These are phyloP conservation scores for Mechanitis messenoides DNA, from an alignment of 2,888 invertebrate species.

Conservation along the genomic window DNA sequence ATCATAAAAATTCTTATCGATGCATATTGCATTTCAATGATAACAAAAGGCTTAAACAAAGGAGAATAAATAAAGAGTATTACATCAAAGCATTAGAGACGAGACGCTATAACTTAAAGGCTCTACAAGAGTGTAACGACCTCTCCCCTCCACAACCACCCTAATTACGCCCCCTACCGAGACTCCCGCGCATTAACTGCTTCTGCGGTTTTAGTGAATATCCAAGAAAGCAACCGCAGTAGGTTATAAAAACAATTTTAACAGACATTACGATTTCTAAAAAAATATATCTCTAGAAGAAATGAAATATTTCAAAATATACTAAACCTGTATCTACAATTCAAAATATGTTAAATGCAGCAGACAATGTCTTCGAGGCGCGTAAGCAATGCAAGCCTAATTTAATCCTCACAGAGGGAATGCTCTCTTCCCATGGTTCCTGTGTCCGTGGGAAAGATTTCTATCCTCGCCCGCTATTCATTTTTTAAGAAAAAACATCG, in stretches of 20 bases:
- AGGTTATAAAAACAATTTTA: conserved; percentile 14
- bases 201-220: conserved; percentile 31
- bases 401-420: conserved; percentile 32
- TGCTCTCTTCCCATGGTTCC: conserved; percentile 58
- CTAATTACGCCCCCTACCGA: conserved; percentile 56
- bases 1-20: not conserved
- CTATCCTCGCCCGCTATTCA: conserved; percentile 60
- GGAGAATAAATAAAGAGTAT: conserved; percentile 6
- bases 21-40: not conserved
- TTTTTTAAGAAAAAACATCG: conserved; percentile 61
- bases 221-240: conserved; percentile 23
- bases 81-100: conserved; percentile 15
- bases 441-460: conserved; percentile 67
- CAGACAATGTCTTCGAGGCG: conserved; percentile 17
- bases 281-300: not conserved
- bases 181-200: conserved; percentile 31
- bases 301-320: not conserved
- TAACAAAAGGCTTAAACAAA: conserved; percentile 2
- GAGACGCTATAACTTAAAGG: conserved; percentile 44
- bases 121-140: conserved; percentile 51
- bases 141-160: conserved; percentile 40
- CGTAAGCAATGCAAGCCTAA: conserved; percentile 26
- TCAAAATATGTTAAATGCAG: conserved; percentile 14
- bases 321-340: not conserved
- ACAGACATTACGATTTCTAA: not conserved